Base-by-base conservation (phyloP, 2,888 invertebrate genomes). In the Drosophila villosipedis region DNA sequence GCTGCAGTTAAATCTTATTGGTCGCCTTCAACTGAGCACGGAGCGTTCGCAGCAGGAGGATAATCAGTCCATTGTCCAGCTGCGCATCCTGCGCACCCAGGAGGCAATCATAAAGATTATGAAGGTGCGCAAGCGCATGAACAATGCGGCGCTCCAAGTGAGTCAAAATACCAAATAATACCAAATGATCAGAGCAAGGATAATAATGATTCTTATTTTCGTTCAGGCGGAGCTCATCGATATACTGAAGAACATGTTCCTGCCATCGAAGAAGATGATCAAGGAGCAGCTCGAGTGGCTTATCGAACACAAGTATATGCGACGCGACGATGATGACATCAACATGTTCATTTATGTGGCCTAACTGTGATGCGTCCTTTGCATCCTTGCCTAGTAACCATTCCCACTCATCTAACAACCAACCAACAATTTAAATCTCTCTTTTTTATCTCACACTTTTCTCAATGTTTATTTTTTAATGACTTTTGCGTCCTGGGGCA, bases 201-300 rank as follows among this genome's bases (percentile, higher is more conserved):
- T 25, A 47, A 16, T 39, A 28, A 37, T 39, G n/a, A 37, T 52
- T 39, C 25, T 12, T 49, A 31, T 61, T 25, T 43, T 10, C 22
- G 94, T 94, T 64, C 93, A 95, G 95, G 97, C 98, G 67, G 99
- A 99, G 94, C 95, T 99, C 70, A 97, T 99, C 25, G 99, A 99
- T 94, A 99, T 99, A 92, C 94, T 99, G 88, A 99, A 99, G 94
- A 99, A 99, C 93, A 99, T 99, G 99, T 99, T 99, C 95, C 94
- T 99, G 92, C 99, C 99, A 33, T 98, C 98, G 77, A 99, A 99
- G 94, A 99, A 99, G 94, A 98, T 99, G 97, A 99, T 99, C 89
- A 99, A 99, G 94, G 99, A 99, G 94, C 99, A 99, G 94, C 95
- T 99, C 62, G 99, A 99, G 94, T 99, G 99, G 99, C 96, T 99